A percentile compares a stretch with the other conserved stretches of the same genome.
phyloP scores from a whole-genome alignment of 2,888 invertebrate genomes.

The Margaritifera margaritifera region DNA sequence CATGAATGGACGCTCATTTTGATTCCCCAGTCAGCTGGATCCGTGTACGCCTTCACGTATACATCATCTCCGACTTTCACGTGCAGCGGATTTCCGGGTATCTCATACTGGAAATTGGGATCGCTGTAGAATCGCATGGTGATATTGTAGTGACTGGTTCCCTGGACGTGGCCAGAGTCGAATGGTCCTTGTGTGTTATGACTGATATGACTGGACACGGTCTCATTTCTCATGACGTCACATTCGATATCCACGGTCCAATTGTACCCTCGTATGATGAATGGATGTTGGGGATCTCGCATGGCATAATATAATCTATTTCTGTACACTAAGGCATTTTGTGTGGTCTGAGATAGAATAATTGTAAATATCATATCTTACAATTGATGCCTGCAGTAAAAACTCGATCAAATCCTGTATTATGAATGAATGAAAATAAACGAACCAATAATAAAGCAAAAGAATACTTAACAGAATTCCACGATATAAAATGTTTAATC shows the following conservation, averaged over 20 bases:
- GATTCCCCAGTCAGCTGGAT: conserved; percentile 24
- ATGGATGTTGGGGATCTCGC: conserved; percentile 29
- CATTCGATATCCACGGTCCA: conserved; percentile 32
- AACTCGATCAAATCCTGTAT: too few species aligned
- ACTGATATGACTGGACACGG: conserved; percentile 9
- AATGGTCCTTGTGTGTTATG: background rate
- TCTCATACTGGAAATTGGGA: conserved; percentile 18
- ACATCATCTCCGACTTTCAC: conserved; percentile 27
- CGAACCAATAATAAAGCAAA: too few species aligned
- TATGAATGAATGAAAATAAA: too few species aligned
- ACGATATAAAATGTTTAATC: too few species aligned
- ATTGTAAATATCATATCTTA: too few species aligned
- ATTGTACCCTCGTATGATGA: conserved; percentile 26
- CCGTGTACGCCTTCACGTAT: conserved; percentile 34
- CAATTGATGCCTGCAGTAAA: too few species aligned
- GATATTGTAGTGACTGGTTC: conserved; percentile 23
- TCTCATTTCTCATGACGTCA: conserved; percentile 23
- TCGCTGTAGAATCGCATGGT: conserved; percentile 29
- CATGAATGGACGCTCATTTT: conserved; percentile 34
- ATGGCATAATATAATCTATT: conserved; percentile 38
- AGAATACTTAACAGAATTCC: too few species aligned
- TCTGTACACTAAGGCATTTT: conserved; percentile 22
- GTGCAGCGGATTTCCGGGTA: conserved; percentile 20
- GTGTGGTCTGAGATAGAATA: conserved; percentile 10
- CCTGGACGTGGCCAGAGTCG: conserved; percentile 9